Percentiles rank a stretch among this genome's conserved stretches.
phyloP scores from a whole-genome alignment of 1,140 invertebrate species.

The Panonychus citri region DNA sequence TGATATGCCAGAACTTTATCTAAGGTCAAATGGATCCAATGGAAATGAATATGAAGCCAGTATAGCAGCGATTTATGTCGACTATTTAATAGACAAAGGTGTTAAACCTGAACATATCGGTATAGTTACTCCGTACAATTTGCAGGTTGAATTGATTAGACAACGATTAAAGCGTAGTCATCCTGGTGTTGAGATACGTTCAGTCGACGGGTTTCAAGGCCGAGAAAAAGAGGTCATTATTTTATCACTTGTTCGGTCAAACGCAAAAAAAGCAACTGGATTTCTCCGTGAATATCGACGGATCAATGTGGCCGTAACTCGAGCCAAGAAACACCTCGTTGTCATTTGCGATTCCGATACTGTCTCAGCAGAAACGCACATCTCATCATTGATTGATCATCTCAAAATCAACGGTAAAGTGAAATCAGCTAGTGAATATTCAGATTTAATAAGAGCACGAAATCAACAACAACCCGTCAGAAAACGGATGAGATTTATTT shows the following conservation, averaged over 20 bases:
- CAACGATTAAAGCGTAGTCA: conserved; percentile 18
- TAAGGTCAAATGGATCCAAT: conserved; percentile 15
- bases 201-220: conserved; percentile 39
- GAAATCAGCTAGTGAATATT: conserved; percentile 29
- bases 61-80: conserved; percentile 27
- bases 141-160: conserved; percentile 27
- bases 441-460: conserved; percentile 21
- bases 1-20: conserved; percentile 18
- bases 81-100: conserved; percentile 25
- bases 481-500: background rate
- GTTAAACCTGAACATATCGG: conserved; percentile 29
- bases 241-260: conserved; percentile 31
- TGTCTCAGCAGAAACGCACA: background rate
- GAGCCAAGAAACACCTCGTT: conserved; percentile 31
- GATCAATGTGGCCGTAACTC: conserved; percentile 37
- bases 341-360: conserved; percentile 28
- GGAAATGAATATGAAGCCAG: conserved; percentile 33
- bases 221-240: conserved; percentile 37
- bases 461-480: no score
- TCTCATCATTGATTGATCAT: background rate
- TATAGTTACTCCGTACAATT: conserved; percentile 35
- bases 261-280: conserved; percentile 30
- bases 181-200: conserved; percentile 26
- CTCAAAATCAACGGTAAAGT: conserved; percentile 26
- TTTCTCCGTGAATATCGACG: conserved; percentile 34